phyloP scores from a whole-genome alignment of 1,140 invertebrate species.

The Bombus vancouverensis region DNA sequence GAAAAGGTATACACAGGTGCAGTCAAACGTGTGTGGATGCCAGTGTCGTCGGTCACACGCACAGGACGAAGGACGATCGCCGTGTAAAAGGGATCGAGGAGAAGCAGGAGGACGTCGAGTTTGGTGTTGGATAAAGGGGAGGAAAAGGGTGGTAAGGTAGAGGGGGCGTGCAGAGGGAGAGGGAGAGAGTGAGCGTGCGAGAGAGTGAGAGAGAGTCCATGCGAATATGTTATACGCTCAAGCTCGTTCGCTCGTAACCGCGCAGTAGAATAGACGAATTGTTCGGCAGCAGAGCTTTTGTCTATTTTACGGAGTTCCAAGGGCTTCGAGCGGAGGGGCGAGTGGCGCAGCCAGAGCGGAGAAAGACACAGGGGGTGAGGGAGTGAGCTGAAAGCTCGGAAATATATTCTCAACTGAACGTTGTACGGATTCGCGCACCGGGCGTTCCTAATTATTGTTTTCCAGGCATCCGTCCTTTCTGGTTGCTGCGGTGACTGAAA shows the following conservation, averaged over 20 bases:
- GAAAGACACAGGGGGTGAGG: conserved; percentile 27
- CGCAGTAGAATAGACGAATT: conserved; percentile 79
- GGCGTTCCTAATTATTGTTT: conserved; percentile 79
- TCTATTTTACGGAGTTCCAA: conserved; percentile 79
- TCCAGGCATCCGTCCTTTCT: conserved; percentile 74
- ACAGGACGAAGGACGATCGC: conserved; percentile 45
- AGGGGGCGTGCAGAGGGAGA: conserved; percentile 1
- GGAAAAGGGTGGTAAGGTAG: conserved; percentile 3
- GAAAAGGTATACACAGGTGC: conserved; percentile 66
- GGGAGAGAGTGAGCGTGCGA: neutral
- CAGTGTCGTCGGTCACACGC: conserved; percentile 55
- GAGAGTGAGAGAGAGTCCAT: conserved; percentile 57
- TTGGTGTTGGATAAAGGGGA: conserved; percentile 26
- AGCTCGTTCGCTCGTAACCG: conserved; percentile 79
- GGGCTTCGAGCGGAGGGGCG: conserved; percentile 71
- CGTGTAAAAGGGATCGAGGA: conserved; percentile 46
- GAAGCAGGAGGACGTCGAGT: conserved; percentile 18
- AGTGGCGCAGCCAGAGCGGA: conserved; percentile 29
- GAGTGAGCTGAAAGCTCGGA: conserved; percentile 75
- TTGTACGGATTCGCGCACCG: conserved; percentile 78
- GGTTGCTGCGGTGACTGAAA: conserved; percentile 68
- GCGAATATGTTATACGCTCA: conserved; percentile 77
- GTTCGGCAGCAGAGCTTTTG: conserved; percentile 78
- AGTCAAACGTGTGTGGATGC: conserved; percentile 45
- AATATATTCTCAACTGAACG: conserved; percentile 79